Base-by-base conservation (phyloP, 2,797 vertebrate genomes). In the Thunnus albacares region DNA sequence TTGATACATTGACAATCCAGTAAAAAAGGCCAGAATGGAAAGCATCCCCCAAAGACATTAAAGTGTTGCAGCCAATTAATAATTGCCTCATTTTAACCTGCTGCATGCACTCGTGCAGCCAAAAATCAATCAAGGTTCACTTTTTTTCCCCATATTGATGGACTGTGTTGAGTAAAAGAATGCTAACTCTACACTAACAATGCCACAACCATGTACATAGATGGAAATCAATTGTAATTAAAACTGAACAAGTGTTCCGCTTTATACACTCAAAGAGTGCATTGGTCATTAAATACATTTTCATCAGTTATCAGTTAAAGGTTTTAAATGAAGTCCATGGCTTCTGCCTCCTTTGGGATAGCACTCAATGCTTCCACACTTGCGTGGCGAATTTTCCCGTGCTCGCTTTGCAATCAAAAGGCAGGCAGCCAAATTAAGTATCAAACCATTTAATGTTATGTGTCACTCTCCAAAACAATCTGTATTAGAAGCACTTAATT, bases 211-310 rank as follows among this genome's bases (percentile, higher is more conserved):
- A 64, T 92, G 93, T 96, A 94, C 95, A 94, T 88, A 95, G 96
- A 97, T 96, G 95, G 92, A 95, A 97, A 97, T 97, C 97, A 96
- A 97, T 97, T 96, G 95, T 97, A 97, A 97, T 97, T 97, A 97
- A 97, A 97, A 96, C 90, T 89, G 96, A 96, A 97, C 96, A 97
- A 96, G 94, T 95, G 94, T 96, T 96, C 89, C 71, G 90, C 95
- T 96, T 96, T 94, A 94, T 95, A 93, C 92, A 76, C 91, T 96
- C 94, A 95, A 96, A 97, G 94, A 94, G 89, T 89, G 93, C 71
- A 81, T 87, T 93, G 91, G 94, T 95, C 95, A 96, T 96, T 97
- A 97, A 97, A 96, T 92, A 94, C 85, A 94, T 95, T 95, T 95
- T 96, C 92, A 95, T 92, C 93, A 95, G 94, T 96, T 96, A 96